Evolutionary conservation across 2,797 vertebrate genomes (phyloP).

Genomic region (Fratercula arctica): DNA sequence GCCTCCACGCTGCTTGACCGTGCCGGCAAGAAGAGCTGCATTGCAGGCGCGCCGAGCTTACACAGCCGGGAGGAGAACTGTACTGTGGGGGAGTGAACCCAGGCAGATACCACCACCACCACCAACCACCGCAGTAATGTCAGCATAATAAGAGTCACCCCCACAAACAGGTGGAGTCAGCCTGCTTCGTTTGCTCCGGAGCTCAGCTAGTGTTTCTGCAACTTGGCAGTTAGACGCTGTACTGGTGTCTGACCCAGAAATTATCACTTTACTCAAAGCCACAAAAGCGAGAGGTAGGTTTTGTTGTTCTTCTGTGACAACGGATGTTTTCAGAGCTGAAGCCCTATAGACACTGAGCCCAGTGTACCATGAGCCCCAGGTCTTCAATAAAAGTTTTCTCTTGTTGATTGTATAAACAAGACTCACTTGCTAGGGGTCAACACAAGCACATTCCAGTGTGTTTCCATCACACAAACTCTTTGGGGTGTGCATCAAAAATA

Average conservation of each 20-base stretch:
- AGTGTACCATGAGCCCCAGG: neutral
- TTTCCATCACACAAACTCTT: neutral
- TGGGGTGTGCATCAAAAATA: neutral
- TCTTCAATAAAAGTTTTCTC: neutral
- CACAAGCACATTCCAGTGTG: neutral
- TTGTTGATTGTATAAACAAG: neutral
- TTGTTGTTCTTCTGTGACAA: neutral
- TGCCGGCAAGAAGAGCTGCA: neutral
- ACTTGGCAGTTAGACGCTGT: neutral
- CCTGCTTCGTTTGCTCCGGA: neutral
- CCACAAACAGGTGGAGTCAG: neutral
- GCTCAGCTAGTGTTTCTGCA: neutral
- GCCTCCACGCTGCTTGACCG: neutral
- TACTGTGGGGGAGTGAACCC: neutral
- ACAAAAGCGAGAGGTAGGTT: neutral
- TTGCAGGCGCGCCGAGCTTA: neutral
- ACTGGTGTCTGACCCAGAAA: neutral
- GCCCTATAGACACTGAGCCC: neutral
- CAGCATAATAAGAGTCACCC: neutral
- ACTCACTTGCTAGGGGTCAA: neutral
- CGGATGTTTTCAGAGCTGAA: neutral
- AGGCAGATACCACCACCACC: neutral
- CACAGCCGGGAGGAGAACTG: neutral
- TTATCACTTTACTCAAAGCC: neutral
- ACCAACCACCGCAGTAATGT: neutral